A percentile compares a stretch with the other conserved stretches of the same genome.
Evolutionary conservation across 2,797 vertebrate species (phyloP).

Genomic region (Microcaecilia unicolor): DNA sequence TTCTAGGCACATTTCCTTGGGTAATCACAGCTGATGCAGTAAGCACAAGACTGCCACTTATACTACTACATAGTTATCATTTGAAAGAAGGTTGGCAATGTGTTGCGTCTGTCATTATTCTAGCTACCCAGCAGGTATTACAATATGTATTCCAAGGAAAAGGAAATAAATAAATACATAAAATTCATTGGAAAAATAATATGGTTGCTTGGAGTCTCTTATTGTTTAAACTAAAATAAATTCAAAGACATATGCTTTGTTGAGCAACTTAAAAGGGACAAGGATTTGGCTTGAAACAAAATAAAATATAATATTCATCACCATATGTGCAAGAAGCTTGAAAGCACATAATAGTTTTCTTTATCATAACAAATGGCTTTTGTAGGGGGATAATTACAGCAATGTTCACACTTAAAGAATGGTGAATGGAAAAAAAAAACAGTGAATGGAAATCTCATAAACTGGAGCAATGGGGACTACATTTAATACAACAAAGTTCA

Average conservation of each 20-base stretch:
- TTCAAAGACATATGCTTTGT: not conserved
- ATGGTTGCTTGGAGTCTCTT: slow-evolving; percentile 5
- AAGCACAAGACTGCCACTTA: no score
- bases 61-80: no score
- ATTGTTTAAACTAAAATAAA: slow-evolving; percentile 4
- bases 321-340: not conserved
- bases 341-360: slow-evolving; percentile 3
- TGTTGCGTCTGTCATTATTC: no score
- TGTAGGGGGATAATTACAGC: not conserved
- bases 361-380: slow-evolving; percentile 3
- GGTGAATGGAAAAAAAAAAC: accelerated
- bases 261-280: slow-evolving; percentile 7
- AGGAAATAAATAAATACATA: no score
- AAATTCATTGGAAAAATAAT: no score
- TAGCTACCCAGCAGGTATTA: no score
- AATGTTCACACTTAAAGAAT: not conserved
- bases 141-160: no score
- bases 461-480: not conserved
- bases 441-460: not conserved
- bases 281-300: slow-evolving; percentile 4
- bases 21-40: no score
- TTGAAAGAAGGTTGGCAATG: no score
- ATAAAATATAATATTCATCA: not conserved
- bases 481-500: not conserved
- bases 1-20: no score